Percentiles rank a stretch among this genome's conserved stretches.
These are phyloP conservation scores for Miniopterus natalensis DNA, from an alignment of 2,113 vertebrate species.

Conservation along the genomic window DNA sequence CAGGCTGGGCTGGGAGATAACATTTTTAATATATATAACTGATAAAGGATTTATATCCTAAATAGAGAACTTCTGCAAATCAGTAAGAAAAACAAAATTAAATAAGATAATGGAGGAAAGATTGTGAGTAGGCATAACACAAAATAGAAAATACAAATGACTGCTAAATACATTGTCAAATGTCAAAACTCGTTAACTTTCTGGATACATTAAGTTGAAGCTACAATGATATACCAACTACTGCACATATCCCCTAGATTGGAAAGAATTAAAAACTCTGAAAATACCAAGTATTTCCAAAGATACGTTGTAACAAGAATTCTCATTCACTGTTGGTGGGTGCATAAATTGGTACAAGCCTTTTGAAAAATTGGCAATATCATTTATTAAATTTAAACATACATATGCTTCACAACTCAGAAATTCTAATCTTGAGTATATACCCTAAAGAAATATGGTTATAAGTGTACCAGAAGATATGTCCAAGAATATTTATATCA, in stretches of 20 bases:
- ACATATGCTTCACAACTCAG: background rate
- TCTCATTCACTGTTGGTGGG: background rate
- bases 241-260: background rate
- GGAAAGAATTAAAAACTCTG: background rate
- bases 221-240: background rate
- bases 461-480: background rate
- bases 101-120: background rate
- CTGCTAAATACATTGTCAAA: background rate
- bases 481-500: background rate
- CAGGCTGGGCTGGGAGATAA: background rate
- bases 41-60: background rate
- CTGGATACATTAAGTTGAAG: background rate
- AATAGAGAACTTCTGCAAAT: background rate
- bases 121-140: background rate
- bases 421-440: background rate
- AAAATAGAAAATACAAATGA: constrained; percentile 23
- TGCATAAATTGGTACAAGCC: background rate
- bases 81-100: background rate
- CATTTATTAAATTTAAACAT: background rate
- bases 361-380: background rate
- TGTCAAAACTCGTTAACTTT: background rate
- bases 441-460: background rate
- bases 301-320: background rate
- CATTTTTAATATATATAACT: background rate
- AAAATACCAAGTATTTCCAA: background rate